Conservation (phyloP, 2,113 vertebrate species). For the Carlito syrichta region DNA sequence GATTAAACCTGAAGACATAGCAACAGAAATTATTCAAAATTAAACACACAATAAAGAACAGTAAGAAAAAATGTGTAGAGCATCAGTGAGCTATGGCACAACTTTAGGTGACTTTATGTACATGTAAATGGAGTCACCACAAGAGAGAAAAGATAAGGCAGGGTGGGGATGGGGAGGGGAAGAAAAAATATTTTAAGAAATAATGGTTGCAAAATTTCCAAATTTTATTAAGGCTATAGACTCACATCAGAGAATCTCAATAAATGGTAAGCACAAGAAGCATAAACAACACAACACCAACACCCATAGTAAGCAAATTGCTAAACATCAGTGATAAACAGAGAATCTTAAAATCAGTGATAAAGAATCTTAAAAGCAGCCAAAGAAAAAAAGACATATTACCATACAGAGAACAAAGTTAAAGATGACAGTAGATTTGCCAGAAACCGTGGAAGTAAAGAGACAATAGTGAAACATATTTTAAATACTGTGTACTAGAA, state of each 20-base stretch:
- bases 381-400: background rate
- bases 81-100: background rate
- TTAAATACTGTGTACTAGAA: background rate
- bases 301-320: background rate
- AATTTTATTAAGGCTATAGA: background rate
- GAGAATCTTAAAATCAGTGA: background rate
- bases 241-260: background rate
- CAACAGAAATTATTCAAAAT: background rate
- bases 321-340: background rate
- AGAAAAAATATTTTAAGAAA: background rate
- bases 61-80: background rate
- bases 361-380: background rate
- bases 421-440: background rate
- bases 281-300: background rate
- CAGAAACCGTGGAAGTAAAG: background rate
- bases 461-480: background rate
- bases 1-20: background rate
- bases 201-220: background rate
- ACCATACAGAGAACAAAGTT: background rate
- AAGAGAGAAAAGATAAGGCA: background rate
- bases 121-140: background rate
- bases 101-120: background rate
- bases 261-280: background rate
- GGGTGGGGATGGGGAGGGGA: too few species aligned
- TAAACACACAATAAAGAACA: background rate